phyloP scores from a whole-genome alignment of 2,888 invertebrate species.

The Artemia sp. region DNA sequence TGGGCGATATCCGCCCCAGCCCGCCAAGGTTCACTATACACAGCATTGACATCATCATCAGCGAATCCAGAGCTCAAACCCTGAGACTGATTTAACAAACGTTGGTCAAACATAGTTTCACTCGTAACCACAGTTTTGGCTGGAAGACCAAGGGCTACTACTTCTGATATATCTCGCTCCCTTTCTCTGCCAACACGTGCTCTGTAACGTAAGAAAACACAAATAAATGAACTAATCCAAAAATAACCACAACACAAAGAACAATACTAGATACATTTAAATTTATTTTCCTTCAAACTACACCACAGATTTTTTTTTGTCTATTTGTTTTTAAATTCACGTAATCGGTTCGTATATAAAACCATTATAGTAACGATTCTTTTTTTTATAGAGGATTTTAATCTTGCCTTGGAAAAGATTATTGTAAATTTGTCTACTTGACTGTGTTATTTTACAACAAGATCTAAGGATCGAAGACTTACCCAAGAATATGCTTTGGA shows the following conservation, averaged over 20 bases:
- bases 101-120: constrained; percentile 80
- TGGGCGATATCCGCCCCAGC: constrained; percentile 66
- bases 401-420: no score
- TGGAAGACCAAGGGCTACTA: constrained; percentile 90
- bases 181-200: constrained; percentile 71
- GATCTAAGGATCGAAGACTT: no score
- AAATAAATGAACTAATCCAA: constrained; percentile 2
- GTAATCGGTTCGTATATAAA: no score
- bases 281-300: constrained; percentile 4
- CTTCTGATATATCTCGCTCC: constrained; percentile 93
- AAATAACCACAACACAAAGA: constrained; percentile 4
- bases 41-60: constrained; percentile 92
- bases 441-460: no score
- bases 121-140: constrained; percentile 50
- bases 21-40: constrained; percentile 97
- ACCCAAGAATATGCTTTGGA: background rate
- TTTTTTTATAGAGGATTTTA: no score
- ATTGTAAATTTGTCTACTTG: no score
- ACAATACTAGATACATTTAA: background rate
- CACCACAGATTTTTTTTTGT: no score
- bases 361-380: no score
- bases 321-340: no score
- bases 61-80: constrained; percentile 89
- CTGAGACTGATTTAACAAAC: constrained; percentile 80
- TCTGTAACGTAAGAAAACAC: constrained; percentile 32